These are phyloP conservation scores for Morone chrysops DNA, from an alignment of 2,113 vertebrate species.

Conservation along the genomic window DNA sequence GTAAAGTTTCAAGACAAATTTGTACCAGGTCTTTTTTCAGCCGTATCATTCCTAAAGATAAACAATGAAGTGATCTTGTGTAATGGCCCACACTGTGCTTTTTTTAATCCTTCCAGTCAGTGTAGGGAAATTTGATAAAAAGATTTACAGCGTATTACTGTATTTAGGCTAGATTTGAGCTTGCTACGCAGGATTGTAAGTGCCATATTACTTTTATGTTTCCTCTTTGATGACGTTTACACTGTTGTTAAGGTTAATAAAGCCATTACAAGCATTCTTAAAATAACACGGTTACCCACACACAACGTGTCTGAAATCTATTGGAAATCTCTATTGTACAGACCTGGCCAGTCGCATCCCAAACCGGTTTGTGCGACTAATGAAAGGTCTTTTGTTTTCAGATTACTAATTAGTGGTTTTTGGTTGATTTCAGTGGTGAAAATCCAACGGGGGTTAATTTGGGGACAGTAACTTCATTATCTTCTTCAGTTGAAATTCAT, in stretches of 20 bases:
- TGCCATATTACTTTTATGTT: neutral
- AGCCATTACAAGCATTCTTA: neutral
- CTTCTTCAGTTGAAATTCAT: neutral
- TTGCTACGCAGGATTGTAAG: neutral
- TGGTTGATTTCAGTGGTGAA: constrained; percentile 1
- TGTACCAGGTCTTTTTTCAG: neutral
- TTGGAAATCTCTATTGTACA: neutral
- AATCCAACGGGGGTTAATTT: neutral
- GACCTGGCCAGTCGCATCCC: neutral
- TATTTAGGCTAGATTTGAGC: neutral
- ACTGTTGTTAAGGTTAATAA: neutral
- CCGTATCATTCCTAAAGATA: neutral
- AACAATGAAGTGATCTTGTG: neutral
- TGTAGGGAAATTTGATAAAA: neutral
- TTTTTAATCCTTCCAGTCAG: neutral
- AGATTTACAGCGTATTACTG: neutral
- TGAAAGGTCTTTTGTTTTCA: neutral
- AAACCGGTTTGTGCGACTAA: neutral
- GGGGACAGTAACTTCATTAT: neutral
- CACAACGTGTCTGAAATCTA: neutral
- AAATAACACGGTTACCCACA: neutral
- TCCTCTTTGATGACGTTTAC: neutral
- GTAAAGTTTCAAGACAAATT: constrained; percentile 5
- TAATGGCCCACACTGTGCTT: neutral
- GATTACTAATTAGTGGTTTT: constrained; percentile 21